Evolutionary conservation across 2,113 vertebrate genomes (phyloP).

Genomic region (Phalacrocorax pelagicus): DNA sequence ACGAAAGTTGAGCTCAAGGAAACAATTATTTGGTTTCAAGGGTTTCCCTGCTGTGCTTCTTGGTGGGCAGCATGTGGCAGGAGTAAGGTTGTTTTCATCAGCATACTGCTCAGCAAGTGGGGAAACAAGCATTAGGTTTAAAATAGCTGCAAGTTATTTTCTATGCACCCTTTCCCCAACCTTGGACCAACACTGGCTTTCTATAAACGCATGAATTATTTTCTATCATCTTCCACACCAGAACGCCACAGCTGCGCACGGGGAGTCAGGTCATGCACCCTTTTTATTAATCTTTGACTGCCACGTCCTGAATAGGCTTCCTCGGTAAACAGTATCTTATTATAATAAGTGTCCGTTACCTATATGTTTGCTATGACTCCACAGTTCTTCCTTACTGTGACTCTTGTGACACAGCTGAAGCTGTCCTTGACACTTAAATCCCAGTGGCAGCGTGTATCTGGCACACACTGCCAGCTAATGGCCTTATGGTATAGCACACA

Average conservation of each 20-base stretch:
- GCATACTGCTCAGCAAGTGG: not conserved
- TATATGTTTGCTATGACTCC: fast-evolving
- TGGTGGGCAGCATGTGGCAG: not conserved
- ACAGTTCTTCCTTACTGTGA: not conserved
- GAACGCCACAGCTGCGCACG: fast-evolving
- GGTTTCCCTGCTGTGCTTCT: not conserved
- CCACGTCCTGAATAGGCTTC: not conserved
- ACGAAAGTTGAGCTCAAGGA: not conserved
- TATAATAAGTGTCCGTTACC: not conserved
- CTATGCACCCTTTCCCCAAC: not conserved
- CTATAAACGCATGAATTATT: not conserved
- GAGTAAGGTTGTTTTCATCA: not conserved
- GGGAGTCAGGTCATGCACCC: not conserved
- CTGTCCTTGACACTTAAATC: fast-evolving
- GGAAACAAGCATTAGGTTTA: not conserved
- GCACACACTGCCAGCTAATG: not conserved
- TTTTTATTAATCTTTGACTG: not conserved
- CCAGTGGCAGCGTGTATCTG: not conserved
- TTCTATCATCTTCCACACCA: not conserved
- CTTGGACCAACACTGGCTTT: not conserved
- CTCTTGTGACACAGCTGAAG: not conserved
- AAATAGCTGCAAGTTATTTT: not conserved
- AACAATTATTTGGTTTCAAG: not conserved
- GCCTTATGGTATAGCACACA: fast-evolving
- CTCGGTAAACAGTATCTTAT: fast-evolving